A percentile compares a stretch with the other conserved stretches of the same genome.
Evolutionary conservation across 2,797 vertebrate species (phyloP).

Genomic region (Buceros bicornis): DNA sequence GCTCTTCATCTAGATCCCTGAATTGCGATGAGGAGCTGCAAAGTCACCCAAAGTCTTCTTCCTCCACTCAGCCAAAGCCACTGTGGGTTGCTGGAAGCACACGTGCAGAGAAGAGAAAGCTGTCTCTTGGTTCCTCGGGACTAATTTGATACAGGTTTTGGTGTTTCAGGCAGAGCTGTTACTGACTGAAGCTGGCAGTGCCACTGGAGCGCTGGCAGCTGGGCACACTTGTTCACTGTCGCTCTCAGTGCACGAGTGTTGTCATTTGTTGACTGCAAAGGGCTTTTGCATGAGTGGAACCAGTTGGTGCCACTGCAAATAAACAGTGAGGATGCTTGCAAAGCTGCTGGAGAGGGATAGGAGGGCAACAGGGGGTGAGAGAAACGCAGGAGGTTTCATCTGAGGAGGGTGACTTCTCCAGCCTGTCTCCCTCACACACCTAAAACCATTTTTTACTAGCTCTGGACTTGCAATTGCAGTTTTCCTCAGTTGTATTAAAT

Average conservation of each 20-base stretch:
- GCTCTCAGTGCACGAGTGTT: rapidly evolving
- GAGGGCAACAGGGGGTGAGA: neutral
- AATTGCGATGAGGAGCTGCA: rapidly evolving
- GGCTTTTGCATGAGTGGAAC: neutral
- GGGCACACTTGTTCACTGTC: rapidly evolving
- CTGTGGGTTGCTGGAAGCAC: rapidly evolving
- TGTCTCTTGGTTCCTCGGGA: neutral
- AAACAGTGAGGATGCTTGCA: neutral
- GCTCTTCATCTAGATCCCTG: neutral
- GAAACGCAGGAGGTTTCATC: neutral
- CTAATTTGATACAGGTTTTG: neutral
- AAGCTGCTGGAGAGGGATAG: neutral
- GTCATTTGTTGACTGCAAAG: neutral
- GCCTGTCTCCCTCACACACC: neutral
- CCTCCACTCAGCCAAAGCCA: neutral
- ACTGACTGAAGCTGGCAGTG: neutral
- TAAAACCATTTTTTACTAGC: neutral
- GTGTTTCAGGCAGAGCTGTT: neutral
- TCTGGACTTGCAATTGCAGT: neutral
- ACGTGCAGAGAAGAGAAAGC: neutral
- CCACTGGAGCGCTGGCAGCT: neutral
- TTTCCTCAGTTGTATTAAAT: neutral
- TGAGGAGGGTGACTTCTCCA: neutral
- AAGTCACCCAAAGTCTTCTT: neutral
- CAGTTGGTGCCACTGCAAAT: neutral